Evolutionary conservation across 2,113 vertebrate genomes (phyloP).

Genomic region (Canis aureus): DNA sequence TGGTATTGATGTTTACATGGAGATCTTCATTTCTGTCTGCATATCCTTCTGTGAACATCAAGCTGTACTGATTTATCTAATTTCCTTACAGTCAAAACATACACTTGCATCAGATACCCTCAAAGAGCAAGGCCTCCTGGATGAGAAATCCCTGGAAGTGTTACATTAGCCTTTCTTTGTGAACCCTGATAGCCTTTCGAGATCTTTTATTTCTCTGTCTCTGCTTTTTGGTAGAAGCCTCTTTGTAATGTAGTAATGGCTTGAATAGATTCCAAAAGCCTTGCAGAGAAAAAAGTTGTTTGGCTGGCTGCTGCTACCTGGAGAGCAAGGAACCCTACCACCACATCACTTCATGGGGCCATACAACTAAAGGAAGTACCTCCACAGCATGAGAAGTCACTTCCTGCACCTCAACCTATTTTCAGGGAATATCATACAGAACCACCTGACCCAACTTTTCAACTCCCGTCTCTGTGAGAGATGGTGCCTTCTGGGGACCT

Average conservation of each 20-base stretch:
- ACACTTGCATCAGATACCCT: background rate
- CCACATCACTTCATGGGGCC: background rate
- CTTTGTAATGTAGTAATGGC: background rate
- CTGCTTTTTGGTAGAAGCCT: background rate
- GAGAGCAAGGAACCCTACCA: constrained; percentile 11
- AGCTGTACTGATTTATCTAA: background rate
- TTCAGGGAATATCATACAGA: background rate
- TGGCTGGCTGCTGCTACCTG: background rate
- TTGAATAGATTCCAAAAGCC: background rate
- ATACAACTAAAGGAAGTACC: background rate
- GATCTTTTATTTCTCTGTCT: background rate
- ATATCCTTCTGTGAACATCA: constrained; percentile 22
- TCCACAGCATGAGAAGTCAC: constrained; percentile 48
- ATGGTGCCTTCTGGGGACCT: background rate
- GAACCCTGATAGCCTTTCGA: constrained; percentile 6
- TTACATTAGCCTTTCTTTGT: background rate
- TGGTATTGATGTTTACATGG: background rate
- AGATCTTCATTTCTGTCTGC: constrained; percentile 9
- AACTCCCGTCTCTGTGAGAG: constrained; percentile 18
- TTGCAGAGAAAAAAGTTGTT: background rate
- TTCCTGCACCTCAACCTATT: background rate
- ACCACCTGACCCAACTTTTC: background rate
- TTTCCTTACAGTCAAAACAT: constrained; percentile 39
- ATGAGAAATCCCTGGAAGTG: background rate
- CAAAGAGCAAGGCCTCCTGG: background rate